Conservation (phyloP, 2,113 vertebrate species). For the Syrmaticus mikado region DNA sequence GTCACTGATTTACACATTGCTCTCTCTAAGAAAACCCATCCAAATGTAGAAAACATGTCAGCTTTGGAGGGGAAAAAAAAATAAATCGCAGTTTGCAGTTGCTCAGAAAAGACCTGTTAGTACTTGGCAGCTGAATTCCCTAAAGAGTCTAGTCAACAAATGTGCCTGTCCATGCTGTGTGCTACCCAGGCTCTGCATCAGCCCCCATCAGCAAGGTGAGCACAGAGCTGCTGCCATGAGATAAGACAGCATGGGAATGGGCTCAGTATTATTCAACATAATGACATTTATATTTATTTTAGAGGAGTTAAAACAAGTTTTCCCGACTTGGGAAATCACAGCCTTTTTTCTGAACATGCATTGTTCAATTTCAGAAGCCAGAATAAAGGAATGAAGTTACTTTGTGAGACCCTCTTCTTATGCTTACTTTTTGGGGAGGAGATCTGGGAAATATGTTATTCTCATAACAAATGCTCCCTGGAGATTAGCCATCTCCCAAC, state of each 20-base stretch:
- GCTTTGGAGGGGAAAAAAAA: background rate
- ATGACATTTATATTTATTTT: background rate
- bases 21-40: background rate
- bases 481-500: conserved; percentile 11
- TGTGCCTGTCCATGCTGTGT: background rate
- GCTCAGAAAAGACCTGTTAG: background rate
- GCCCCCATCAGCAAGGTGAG: background rate
- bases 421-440: background rate
- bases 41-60: background rate
- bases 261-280: background rate
- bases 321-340: background rate
- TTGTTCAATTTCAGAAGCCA: background rate
- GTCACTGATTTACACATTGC: background rate
- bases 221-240: background rate
- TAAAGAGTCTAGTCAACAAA: background rate
- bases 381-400: background rate
- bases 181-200: background rate
- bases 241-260: background rate
- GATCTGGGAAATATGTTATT: background rate
- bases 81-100: background rate
- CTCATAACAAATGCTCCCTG: background rate
- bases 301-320: background rate
- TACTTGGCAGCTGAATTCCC: background rate
- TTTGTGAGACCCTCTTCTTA: background rate
- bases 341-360: background rate